phyloP scores from a whole-genome alignment of 2,888 invertebrate genomes.

The Drosophila lacicola region DNA sequence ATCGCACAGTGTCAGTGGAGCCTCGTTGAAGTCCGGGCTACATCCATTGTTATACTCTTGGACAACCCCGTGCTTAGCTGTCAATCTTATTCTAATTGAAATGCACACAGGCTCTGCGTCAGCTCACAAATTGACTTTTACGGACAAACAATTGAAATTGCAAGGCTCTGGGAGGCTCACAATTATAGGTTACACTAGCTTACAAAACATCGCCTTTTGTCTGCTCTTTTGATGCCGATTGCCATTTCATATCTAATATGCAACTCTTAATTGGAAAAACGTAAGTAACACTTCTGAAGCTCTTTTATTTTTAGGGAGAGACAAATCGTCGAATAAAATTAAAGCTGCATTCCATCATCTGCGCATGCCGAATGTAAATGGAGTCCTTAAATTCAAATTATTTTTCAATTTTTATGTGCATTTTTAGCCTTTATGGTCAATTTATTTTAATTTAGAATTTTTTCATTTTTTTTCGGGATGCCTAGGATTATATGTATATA shows the following conservation, averaged over 20 bases:
- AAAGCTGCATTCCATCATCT: too few relatives aligned
- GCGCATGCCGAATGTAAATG: too few relatives aligned
- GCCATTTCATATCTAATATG: background rate
- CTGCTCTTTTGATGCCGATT: background rate
- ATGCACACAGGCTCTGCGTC: slow-evolving; percentile 41
- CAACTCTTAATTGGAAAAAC: too few relatives aligned
- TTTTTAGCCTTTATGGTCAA: too few relatives aligned
- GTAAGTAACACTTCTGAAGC: too few relatives aligned
- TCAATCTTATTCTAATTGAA: slow-evolving; percentile 75
- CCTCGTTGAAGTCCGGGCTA: slow-evolving; percentile 2
- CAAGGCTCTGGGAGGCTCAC: slow-evolving; percentile 8
- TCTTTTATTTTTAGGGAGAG: too few relatives aligned
- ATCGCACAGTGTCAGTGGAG: slow-evolving; percentile 53
- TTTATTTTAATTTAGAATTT: too few relatives aligned
- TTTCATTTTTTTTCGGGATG: too few relatives aligned
- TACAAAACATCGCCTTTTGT: slow-evolving; percentile 2
- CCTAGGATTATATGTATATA: too few relatives aligned
- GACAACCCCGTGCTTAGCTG: slow-evolving; percentile 50
- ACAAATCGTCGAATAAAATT: too few relatives aligned
- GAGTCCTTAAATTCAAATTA: too few relatives aligned
- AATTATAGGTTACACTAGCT: slow-evolving; percentile 10
- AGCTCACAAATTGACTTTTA: slow-evolving; percentile 73
- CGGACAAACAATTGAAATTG: slow-evolving; percentile 69
- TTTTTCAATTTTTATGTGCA: too few relatives aligned
- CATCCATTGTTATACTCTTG: slow-evolving; percentile 44